These are phyloP conservation scores for Strix uralensis DNA, from an alignment of 2,113 vertebrate species.

Conservation along the genomic window DNA sequence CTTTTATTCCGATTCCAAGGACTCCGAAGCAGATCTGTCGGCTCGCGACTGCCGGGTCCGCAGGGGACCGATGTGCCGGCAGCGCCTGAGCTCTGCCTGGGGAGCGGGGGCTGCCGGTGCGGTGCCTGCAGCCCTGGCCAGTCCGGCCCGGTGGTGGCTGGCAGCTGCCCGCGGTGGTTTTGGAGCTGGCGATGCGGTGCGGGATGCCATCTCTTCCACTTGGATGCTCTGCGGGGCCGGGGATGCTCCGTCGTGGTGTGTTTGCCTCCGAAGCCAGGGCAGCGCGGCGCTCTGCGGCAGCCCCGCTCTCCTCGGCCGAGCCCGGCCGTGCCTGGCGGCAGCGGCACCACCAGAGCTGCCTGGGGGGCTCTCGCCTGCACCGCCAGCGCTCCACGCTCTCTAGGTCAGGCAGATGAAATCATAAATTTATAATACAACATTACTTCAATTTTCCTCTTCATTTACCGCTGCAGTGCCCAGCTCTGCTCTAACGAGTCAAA, in stretches of 20 bases:
- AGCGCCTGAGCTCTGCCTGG: background rate
- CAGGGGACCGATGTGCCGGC: fast-evolving
- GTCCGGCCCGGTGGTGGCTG: fast-evolving
- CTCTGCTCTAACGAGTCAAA: conserved; percentile 86
- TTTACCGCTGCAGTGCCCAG: conserved; percentile 90
- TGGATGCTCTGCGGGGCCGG: fast-evolving
- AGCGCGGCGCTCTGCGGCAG: background rate
- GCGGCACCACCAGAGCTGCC: conserved; percentile 9
- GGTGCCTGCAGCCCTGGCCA: fast-evolving
- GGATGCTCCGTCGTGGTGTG: background rate
- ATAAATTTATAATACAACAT: conserved; percentile 99
- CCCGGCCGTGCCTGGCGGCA: background rate
- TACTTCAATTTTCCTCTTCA: conserved; percentile 99
- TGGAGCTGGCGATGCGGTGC: background rate
- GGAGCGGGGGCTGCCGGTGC: background rate
- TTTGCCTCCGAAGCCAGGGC: background rate
- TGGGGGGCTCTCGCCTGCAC: conserved; percentile 38
- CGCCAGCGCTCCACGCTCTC: conserved; percentile 75
- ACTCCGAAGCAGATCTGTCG: background rate
- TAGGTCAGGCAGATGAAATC: conserved; percentile 88
- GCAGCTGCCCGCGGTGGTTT: background rate
- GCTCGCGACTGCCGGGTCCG: background rate
- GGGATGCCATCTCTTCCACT: background rate
- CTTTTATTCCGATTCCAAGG: background rate
- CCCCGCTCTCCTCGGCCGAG: background rate